These are phyloP conservation scores for Cheilosia vernalis DNA, from an alignment of 2,888 invertebrate species.

Conservation along the genomic window DNA sequence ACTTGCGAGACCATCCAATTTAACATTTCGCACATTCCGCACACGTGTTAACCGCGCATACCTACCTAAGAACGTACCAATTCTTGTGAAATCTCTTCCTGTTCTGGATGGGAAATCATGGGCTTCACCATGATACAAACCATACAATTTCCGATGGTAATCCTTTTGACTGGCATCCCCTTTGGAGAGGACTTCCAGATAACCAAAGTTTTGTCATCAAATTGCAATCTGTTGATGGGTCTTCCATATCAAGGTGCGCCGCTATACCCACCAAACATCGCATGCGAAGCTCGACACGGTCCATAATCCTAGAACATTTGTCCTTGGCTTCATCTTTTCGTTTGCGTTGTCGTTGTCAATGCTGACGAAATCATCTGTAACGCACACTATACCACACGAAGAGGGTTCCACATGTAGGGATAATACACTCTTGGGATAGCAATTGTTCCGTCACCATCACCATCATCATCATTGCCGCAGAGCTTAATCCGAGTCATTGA, in stretches of 20 bases:
- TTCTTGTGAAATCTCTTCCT: neutral
- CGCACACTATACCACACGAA: constrained; percentile 7
- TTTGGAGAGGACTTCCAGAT: constrained; percentile 43
- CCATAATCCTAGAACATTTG: constrained; percentile 46
- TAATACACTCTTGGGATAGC: constrained; percentile 24
- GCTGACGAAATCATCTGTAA: constrained; percentile 28
- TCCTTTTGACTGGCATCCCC: constrained; percentile 40
- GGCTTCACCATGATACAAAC: constrained; percentile 1
- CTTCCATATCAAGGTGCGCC: constrained; percentile 29
- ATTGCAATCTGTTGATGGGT: constrained; percentile 62
- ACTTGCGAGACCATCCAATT: too few species aligned
- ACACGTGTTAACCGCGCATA: too few species aligned
- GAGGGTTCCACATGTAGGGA: constrained; percentile 9
- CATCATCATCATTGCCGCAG: constrained; percentile 34
- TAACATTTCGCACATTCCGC: too few species aligned
- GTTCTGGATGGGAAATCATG: constrained; percentile 15
- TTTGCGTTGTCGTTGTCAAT: neutral
- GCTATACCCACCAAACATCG: neutral
- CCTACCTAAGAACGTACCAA: too few species aligned
- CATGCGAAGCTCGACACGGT: constrained; percentile 21
- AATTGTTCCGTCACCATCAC: constrained; percentile 34
- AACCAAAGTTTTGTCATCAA: constrained; percentile 56
- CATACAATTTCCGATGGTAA: constrained; percentile 42
- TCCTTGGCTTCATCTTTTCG: constrained; percentile 24
- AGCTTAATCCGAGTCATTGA: constrained; percentile 69